Evolutionary conservation across 2,113 vertebrate genomes (phyloP).

Genomic region (Hippocampus barbouri): DNA sequence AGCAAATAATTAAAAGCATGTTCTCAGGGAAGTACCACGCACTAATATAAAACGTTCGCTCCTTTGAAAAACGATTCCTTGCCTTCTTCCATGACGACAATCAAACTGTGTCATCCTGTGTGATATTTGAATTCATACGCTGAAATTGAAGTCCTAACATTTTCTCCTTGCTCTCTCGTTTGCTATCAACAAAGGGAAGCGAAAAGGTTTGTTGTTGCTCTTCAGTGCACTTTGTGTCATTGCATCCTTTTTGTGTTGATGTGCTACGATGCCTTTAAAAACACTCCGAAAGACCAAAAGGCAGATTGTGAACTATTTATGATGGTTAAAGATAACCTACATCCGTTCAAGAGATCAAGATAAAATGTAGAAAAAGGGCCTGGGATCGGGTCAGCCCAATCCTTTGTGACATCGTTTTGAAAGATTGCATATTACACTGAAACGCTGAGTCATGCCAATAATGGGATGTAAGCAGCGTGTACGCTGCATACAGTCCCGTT

Average conservation of each 20-base stretch:
- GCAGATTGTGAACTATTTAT: background rate
- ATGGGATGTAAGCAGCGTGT: no score
- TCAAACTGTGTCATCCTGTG: background rate
- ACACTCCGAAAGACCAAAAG: background rate
- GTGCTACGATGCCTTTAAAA: background rate
- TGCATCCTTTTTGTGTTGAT: background rate
- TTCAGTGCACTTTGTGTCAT: constrained; percentile 19
- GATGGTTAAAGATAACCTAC: background rate
- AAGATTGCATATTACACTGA: background rate
- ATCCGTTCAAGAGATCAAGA: background rate
- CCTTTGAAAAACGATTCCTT: no score
- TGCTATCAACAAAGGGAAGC: constrained; percentile 74
- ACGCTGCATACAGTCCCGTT: no score
- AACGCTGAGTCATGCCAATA: constrained; percentile 23
- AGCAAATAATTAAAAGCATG: no score
- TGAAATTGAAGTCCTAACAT: constrained; percentile 46
- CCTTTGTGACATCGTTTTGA: no score
- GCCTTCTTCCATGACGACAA: no score
- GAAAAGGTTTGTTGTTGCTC: constrained; percentile 73
- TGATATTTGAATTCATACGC: background rate
- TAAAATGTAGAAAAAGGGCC: no score
- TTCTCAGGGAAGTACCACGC: no score
- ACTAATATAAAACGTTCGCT: no score
- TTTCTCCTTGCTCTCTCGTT: constrained; percentile 54
- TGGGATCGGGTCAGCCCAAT: no score